A percentile compares a stretch with the other conserved stretches of the same genome.
Evolutionary conservation across 1,140 invertebrate genomes (phyloP).

Genomic region (Drosophila baimaii): DNA sequence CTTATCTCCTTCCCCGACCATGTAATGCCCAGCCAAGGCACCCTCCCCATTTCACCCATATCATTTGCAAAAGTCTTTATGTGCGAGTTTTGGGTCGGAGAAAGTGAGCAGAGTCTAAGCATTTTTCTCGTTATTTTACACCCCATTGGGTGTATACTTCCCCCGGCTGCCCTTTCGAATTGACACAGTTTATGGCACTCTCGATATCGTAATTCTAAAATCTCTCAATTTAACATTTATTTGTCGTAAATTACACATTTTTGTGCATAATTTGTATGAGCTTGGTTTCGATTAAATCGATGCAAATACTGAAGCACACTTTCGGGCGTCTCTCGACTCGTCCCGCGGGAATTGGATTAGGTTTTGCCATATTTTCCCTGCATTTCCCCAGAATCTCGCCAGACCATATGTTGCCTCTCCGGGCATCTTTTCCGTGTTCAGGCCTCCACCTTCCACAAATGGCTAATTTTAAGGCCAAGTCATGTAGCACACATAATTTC

Average conservation of each 20-base stretch:
- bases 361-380: background rate
- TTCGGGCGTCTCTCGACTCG: constrained; percentile 7
- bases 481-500: constrained; percentile 70
- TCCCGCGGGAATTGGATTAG: constrained; percentile 18
- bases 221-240: constrained; percentile 83
- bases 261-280: constrained; percentile 54
- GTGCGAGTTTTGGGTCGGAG: constrained; percentile 32
- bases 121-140: constrained; percentile 79
- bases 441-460: constrained; percentile 42
- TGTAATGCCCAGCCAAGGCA: constrained; percentile 13
- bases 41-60: constrained; percentile 53
- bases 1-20: constrained; percentile 54
- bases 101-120: constrained; percentile 31
- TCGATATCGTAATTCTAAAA: constrained; percentile 75
- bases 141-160: constrained; percentile 62
- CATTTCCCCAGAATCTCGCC: background rate
- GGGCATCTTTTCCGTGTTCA: background rate
- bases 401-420: constrained; percentile 48
- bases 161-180: constrained; percentile 8
- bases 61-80: constrained; percentile 65
- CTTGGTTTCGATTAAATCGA: constrained; percentile 11
- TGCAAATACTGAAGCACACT: constrained; percentile 25
- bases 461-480: constrained; percentile 69
- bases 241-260: constrained; percentile 79
- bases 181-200: constrained; percentile 66